phyloP scores from a whole-genome alignment of 2,113 vertebrate genomes.

The Periophthalmus modestus region DNA sequence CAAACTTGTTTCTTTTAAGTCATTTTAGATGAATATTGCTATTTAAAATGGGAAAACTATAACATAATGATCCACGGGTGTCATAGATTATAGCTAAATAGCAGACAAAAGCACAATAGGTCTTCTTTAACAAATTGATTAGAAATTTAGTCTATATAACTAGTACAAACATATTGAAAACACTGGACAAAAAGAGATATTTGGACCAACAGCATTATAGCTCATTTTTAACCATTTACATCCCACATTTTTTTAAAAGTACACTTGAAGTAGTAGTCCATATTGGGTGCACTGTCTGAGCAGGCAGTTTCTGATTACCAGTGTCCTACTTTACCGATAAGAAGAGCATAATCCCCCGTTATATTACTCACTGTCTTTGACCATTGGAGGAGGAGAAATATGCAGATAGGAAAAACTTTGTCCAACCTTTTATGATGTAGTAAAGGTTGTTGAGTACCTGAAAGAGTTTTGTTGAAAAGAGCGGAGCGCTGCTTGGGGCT shows the following conservation, averaged over 20 bases:
- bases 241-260: not conserved
- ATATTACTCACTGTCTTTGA: slow-evolving; percentile 42
- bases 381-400: slow-evolving; percentile 12
- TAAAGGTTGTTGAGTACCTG: slow-evolving; percentile 7
- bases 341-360: slow-evolving; percentile 45
- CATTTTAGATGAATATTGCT: no score
- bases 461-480: slow-evolving; percentile 16
- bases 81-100: no score
- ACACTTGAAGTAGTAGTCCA: slow-evolving; percentile 52
- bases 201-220: not conserved
- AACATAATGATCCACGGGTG: no score
- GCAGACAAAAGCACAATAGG: no score
- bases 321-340: slow-evolving; percentile 51
- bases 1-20: no score
- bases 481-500: slow-evolving; percentile 23
- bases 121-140: no score
- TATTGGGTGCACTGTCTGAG: slow-evolving; percentile 42
- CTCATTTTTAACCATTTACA: no score
- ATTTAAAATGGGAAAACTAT: no score
- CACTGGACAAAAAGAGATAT: not conserved
- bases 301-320: slow-evolving; percentile 39
- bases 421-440: slow-evolving; percentile 2
- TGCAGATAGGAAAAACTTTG: not conserved
- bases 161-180: not conserved
- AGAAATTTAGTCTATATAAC: not conserved